Evolutionary conservation across 2,888 invertebrate species (phyloP), one percentile per base, ranked within the genome.

Genomic region (Aspidapion aeneum): DNA sequence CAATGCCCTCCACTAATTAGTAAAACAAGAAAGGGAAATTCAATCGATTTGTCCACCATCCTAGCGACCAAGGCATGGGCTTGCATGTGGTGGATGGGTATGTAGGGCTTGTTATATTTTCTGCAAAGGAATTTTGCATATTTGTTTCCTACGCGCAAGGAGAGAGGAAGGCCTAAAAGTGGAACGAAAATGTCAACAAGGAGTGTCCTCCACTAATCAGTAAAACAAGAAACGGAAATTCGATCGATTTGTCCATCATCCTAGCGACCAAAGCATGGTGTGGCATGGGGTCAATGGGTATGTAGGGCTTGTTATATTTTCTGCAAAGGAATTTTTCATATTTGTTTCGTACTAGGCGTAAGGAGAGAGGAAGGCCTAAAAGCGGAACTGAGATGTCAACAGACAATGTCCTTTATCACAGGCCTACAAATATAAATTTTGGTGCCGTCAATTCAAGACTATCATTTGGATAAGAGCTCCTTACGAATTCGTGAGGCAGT

Each of bases 71-170:
- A 82, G 2, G 98, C 96, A 83, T 99, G 99, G 1, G 99, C 98
- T 83, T 98, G 91, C 99, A 99, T 99, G 74, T 99, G 99, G 83
- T 99, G 98, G 64, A 99, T 90, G 0, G 98, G 96, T 76, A 99
- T 93, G 67, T 98, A 81, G 0, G 96, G 95, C 77, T 91, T 93
- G 0, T 83, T 80, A 67, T 86, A 82, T 60, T 82, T 80, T 69
- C 82, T 83, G 18, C 90, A 87, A 57, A 96, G 78, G 74, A 89
- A 84, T 74, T 90, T 92, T 1, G 93, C 94, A 85, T 93, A 93
- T 68, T 88, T 87, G 54, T 90, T 81, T 48, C 98, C 98, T 65
- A 97, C 87, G 64, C 82, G 70, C 60, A 98, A 82, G 62, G 94
- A 94, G 60, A 91, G 74, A 0, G 87, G 79, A 67, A 96, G 79